phyloP scores from a whole-genome alignment of 2,797 vertebrate genomes.

The Spinus olivaceus region DNA sequence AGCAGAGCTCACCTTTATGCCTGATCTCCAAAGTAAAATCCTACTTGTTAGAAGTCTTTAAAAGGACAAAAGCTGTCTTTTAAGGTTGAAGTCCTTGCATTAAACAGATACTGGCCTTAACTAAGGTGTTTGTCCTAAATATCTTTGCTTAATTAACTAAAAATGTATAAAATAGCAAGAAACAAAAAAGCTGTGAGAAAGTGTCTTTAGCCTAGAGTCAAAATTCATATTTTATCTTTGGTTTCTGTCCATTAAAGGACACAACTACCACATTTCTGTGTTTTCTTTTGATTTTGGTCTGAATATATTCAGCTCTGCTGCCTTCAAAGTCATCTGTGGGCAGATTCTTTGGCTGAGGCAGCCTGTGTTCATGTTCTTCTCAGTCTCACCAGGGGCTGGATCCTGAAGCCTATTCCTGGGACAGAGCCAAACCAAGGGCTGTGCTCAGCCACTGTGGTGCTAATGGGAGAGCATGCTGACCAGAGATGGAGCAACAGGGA shows the following conservation, averaged over 20 bases:
- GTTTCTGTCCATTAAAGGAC: background rate
- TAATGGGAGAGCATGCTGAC: fast-evolving
- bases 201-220: background rate
- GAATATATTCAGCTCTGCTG: background rate
- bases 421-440: background rate
- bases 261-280: fast-evolving
- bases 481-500: background rate
- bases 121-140: background rate
- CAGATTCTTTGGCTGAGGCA: background rate
- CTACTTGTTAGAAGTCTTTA: background rate
- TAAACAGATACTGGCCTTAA: background rate
- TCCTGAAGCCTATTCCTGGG: background rate
- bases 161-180: background rate
- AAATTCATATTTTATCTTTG: background rate
- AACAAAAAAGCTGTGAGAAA: background rate
- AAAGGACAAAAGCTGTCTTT: background rate
- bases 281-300: background rate
- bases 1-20: background rate
- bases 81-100: background rate
- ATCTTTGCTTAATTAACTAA: background rate
- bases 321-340: background rate
- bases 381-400: background rate
- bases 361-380: background rate
- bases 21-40: background rate
- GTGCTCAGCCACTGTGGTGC: background rate